Evolutionary conservation across 2,113 vertebrate species (phyloP).

Genomic region (Xenopus borealis): DNA sequence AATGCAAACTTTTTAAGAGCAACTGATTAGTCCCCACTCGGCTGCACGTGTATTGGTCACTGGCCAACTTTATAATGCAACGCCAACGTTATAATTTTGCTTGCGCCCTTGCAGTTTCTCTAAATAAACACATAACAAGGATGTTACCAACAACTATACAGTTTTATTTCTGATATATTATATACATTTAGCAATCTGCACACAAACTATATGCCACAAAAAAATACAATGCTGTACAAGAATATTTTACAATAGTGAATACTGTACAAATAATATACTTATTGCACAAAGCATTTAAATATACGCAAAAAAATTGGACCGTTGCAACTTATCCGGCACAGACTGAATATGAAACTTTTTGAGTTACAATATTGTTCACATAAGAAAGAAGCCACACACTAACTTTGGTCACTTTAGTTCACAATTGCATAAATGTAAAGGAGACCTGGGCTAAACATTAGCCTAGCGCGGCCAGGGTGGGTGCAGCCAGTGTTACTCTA

Average conservation of each 20-base stretch:
- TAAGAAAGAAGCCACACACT: conserved; percentile 27
- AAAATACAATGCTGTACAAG: conserved; percentile 30
- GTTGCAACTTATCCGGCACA: conserved; percentile 14
- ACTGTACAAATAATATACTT: conserved; percentile 38
- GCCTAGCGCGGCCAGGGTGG: not conserved
- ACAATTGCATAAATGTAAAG: conserved; percentile 14
- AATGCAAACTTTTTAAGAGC: no score
- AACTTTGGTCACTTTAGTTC: conserved; percentile 20
- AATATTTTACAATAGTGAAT: conserved; percentile 31
- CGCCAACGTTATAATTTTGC: no score
- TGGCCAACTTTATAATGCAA: no score
- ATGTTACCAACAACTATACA: conserved; percentile 17
- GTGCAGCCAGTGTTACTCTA: not conserved
- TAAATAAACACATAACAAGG: not conserved
- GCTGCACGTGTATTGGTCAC: no score
- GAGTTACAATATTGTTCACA: conserved; percentile 31
- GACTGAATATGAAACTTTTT: conserved; percentile 10
- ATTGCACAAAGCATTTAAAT: conserved; percentile 36
- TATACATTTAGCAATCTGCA: conserved; percentile 34
- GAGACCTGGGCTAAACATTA: conserved; percentile 25
- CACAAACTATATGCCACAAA: conserved; percentile 23
- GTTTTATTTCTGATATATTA: conserved; percentile 31
- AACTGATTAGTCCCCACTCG: no score
- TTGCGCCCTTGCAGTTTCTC: no score
- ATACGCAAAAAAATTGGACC: conserved; percentile 36